Base-by-base conservation (phyloP, 1,140 invertebrate species). In the Arctopsyche grandis region DNA sequence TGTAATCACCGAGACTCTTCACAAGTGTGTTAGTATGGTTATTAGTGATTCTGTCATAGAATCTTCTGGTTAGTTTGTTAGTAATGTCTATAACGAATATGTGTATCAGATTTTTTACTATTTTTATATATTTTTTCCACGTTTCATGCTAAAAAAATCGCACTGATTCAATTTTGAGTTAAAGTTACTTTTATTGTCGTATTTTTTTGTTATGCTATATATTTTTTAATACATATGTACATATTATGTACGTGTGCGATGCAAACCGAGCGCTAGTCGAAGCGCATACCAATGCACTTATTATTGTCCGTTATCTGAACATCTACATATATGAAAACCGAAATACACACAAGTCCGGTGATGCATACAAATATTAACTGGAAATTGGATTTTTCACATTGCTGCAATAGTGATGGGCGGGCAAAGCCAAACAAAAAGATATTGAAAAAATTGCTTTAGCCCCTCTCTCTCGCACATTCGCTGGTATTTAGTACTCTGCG, bases 291-390 rank as follows among this genome's bases (percentile, higher is more conserved):
- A 24, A 69, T 44, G 38, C 69, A 60, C 46, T 58, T 75, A 44
- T 75, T 75, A 75, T 75, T 75, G 73, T 75, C 22, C 29, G 73
- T 21, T 75, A 75, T 75, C 73, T 75, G 73, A 22, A 48, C 48
- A 75, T 58, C 22, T 58, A n/a, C n/a, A n/a, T n/a, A 43, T 58
- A 48, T 24, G 56, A 24, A 73, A 75, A 38, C 38, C 74, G 74
- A 76, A 76, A 75, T 60, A 75, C 58, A n/a, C 7, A 66, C 74
- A 63, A 14, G 74, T 63, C 29, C 56, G 74, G 26, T 63, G 74
- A 76, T 76, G 74, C 74, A 76, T 76, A 76, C 74, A 76, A 76
- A 76, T 76, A 76, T 76, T 76, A 76, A 76, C 74, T 76, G 74
- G 74, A 76, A 76, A 76, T 76, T 76, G 74, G 74, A 76, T 76